Evolutionary conservation across 2,797 vertebrate species (phyloP), one percentile per base, ranked within the genome.

Genomic region (Chelonia mydas): DNA sequence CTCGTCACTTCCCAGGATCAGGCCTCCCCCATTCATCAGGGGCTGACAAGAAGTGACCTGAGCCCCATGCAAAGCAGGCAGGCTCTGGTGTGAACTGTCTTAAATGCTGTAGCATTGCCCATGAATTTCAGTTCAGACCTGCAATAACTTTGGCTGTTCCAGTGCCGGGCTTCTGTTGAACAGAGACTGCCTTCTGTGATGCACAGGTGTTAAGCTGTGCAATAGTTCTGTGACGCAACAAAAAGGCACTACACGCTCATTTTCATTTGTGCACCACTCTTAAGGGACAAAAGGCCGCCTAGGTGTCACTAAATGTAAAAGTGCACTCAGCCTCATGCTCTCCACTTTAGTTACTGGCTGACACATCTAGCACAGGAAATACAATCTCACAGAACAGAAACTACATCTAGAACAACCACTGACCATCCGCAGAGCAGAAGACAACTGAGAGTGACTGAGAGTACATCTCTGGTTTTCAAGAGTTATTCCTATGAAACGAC

Each of bases 191-290:
- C 57, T 31, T 7, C 57, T n/a, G 61, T n/a, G 61, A 65, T 6
- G 61, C 61, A 6, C 6, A 7, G 25, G 25, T 28, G 21, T 25
- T 74, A 45, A 25, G 37, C 41, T 45, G 11, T 45, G 41, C 74
- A 76, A 28, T 28, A 25, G 41, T 47, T 28, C 74, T 76, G 25
- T 28, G 27, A 45, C 13, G 7, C 16, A 45, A 27, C 13, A 27
- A 76, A 27, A 6, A 13, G 37, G n/a, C 7, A 50, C 0, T 0
- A 83, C 17, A 82, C 76, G 19, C 28, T 89, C 31, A 68, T 68
- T 31, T 87, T 33, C 37, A 1, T 1, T 21, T 77, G 7, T 0
- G 1, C 74, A 27, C 2, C 37, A 3, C 1, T 92, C 61, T 86
- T 90, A 27, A 90, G 53, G 9, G 74, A 45, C 33, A 79, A 61